Percentiles rank a stretch among this genome's conserved stretches.
phyloP scores from a whole-genome alignment of 2,797 vertebrate genomes.

The Platyrinchus mystaceus region DNA sequence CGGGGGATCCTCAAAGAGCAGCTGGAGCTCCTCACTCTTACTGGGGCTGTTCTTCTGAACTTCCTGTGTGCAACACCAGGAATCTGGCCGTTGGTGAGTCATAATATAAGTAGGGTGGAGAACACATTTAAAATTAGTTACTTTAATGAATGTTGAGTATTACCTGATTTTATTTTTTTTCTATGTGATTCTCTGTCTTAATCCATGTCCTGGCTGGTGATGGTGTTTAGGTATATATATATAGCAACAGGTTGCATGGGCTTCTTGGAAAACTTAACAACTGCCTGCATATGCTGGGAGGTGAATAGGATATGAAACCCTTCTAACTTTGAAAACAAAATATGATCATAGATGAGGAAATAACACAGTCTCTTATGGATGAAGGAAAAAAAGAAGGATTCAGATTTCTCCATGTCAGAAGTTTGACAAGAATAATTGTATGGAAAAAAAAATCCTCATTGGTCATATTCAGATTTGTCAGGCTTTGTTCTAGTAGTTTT shows the following conservation, averaged over 20 bases:
- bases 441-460: neutral
- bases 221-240: neutral
- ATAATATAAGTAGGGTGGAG: accelerated
- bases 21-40: neutral
- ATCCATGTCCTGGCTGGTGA: neutral
- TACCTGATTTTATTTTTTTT: neutral
- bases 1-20: neutral
- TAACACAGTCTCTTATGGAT: neutral
- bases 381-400: neutral
- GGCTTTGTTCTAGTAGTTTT: neutral
- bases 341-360: neutral
- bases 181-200: neutral
- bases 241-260: neutral
- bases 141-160: neutral
- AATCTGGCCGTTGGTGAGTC: neutral
- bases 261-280: neutral
- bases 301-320: neutral
- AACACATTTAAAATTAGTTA: neutral
- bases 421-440: neutral
- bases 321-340: neutral
- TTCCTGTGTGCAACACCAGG: neutral
- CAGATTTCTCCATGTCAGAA: neutral
- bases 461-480: neutral
- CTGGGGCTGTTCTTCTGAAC: neutral
- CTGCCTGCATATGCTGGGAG: neutral